Base-by-base conservation (phyloP, 2,888 invertebrate genomes). In the Apamea anceps region DNA sequence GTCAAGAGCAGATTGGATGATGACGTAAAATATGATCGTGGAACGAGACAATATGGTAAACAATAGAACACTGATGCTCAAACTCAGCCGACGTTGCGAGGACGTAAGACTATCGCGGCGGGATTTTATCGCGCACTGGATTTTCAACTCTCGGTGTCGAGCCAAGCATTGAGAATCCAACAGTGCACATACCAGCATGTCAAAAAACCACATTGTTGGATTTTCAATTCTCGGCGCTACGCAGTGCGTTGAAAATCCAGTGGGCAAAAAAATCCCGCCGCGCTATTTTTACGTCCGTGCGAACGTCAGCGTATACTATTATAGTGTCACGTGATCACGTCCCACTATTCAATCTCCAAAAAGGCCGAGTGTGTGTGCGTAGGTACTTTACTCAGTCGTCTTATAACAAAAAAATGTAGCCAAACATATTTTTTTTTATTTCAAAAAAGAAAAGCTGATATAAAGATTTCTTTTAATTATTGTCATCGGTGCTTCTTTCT, bases 11-110 rank as follows among this genome's bases (percentile, higher is more conserved):
- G 45, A 84, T 71, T 80, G 65, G 66, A 63, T 57, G 70, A 79
- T 87, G 87, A 87, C 89, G 89, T 79, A 81, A 79, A 81, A 82
- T 81, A 81, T 79, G 81, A 83, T 85, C 79, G 80, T 70, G 63
- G 42, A 72, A 71, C 72, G 60, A 79, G 65, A 81, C 73, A 83
- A 12, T 60, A 32, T 5, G 63, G 73, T 88, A 87, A 87, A 89
- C 85, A 87, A 78, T 75, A 62, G 37, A 62, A 45, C 63, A 74
- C 48, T 57, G 65, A 15, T 79, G 18, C 68, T 48, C 79, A 79
- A 62, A 62, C 25, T n/a, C n/a, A n/a, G 12, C 25, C 25, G 25
- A 57, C 10, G 25, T 57, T 57, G 57, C 25, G 25, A 25, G 57
- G 57, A 57, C 25, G 57, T 10, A 25, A n/a, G 25, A 12, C 4